Evolutionary conservation across 2,888 invertebrate genomes (phyloP), one percentile per base, ranked within the genome.

Genomic region (Troglohyphantes excavatus): DNA sequence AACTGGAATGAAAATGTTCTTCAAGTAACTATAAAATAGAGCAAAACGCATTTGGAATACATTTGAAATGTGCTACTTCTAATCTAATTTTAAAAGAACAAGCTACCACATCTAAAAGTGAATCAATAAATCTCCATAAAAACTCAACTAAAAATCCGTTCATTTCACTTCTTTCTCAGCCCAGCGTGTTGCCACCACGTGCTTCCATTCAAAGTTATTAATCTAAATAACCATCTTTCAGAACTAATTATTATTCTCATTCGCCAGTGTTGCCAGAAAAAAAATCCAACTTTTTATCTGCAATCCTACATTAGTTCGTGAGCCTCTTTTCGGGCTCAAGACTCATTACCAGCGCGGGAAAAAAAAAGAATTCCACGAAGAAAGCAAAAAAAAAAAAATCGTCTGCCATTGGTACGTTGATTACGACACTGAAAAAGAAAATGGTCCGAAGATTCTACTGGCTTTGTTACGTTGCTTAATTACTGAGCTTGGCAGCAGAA

Each of bases 211-310:
- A 43, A 27, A 27, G 61, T 82, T 68, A 82, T 82, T 82, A 82
- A 82, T 82, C 82, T 82, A 59, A 82, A 82, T 82, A 82, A 82
- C 82, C 70, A 82, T 82, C 82, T 82, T 72, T 82, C 82, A 72
- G 72, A 61, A 53, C 61, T 72, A 82, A 82, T 82, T 82, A 82
- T 72, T 82, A 72, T 72, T 82, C 72, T 72, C 82, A 82, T 82
- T 59, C 72, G 61, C 39, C 33, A 72, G 7, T 6, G n/a, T 46
- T 65, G 33, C 13, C 33, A 19, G 33, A 39, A n/a, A 29, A 21
- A n/a, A 19, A 27, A 29, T n/a, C 59, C 23, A 29, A 53, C 21
- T 75, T 75, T 75, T 75, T 75, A 29, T 61, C 61, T 29, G 27
- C 53, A 75, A 75, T 26, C 61, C 39, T 68, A 33, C 68, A 68